Evolutionary conservation across 1,140 invertebrate genomes (phyloP), one percentile per base, ranked within the genome.

Genomic region (Ips typographus): DNA sequence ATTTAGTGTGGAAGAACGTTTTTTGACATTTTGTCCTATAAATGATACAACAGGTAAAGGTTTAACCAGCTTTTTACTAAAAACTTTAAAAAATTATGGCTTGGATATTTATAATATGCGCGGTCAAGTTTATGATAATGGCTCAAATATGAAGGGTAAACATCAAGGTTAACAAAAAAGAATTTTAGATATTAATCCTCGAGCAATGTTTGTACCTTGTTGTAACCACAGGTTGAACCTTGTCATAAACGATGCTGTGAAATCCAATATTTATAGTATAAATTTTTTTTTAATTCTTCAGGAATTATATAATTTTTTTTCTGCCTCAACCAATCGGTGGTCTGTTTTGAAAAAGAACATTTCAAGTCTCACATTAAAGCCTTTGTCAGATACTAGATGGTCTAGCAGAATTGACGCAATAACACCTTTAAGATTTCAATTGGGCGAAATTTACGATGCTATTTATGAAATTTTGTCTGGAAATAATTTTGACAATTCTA

Each of bases 121-220:
- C 44, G 75, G 76, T 3, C 78, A 80, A 68, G 72, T 73, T 2
- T 79, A 79, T 66, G 79, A 79, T 60, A 79, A 78, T 69, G 77
- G 76, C 1, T n/a, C 73, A 3, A 80, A 80, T 65, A 80, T 79
- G 74, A 71, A 65, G 39, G 77, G 76, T 37, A 65, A 71, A 43
- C 55, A 74, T 44, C 38, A 43, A 37, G 74, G 70, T 42, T 3
- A 72, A n/a, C 72, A 75, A 72, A 74, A 52, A 69, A 71, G 40
- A 65, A 51, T 73, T 58, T 61, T 61, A 58, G 58, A 76, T 49
- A 7, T 76, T 58, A 73, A 76, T 64, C 65, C 73, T 6, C 37
- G 66, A 55, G 75, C 70, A 4, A n/a, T n/a, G 37, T 58, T 64
- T 74, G 37, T 71, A 73, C 39, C 49, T 71, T n/a, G n/a, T n/a